Percentiles rank a stretch among this genome's conserved stretches.
Conservation (phyloP, 2,888 invertebrate species). For the Drosophila neonasuta region DNA sequence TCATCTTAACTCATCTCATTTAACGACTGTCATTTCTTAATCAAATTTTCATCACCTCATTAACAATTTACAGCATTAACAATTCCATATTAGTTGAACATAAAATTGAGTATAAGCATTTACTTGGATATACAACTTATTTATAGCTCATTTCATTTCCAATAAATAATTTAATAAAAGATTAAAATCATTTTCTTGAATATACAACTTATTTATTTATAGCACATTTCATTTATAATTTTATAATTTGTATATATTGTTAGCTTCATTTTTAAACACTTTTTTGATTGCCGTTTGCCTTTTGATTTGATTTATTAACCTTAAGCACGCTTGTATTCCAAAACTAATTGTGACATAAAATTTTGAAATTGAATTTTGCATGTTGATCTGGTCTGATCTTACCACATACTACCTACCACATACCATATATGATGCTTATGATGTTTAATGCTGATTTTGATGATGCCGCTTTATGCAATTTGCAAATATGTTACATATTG, state of each 20-base stretch:
- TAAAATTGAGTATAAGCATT: no score
- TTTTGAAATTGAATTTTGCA: constrained; percentile 67
- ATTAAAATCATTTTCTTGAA: no score
- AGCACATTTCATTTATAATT: no score
- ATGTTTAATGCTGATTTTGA: constrained; percentile 38
- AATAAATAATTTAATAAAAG: no score
- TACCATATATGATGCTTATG: constrained; percentile 41
- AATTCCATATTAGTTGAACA: no score
- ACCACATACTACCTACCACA: not conserved
- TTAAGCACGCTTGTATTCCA: constrained; percentile 35
- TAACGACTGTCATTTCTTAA: no score
- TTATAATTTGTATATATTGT: not conserved
- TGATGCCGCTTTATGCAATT: constrained; percentile 1
- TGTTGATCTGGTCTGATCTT: constrained; percentile 66
- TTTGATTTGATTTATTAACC: constrained; percentile 7
- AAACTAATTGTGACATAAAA: constrained; percentile 42
- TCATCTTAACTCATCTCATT: not conserved
- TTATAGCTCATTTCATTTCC: no score
- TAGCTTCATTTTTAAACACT: not conserved
- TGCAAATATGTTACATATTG: not conserved
- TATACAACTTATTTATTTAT: no score
- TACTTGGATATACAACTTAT: no score
- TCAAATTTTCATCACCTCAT: no score
- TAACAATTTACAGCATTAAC: no score
- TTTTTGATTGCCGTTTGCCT: constrained; percentile 16